phyloP scores from a whole-genome alignment of 1,140 invertebrate species.

The Tenebrio molitor region DNA sequence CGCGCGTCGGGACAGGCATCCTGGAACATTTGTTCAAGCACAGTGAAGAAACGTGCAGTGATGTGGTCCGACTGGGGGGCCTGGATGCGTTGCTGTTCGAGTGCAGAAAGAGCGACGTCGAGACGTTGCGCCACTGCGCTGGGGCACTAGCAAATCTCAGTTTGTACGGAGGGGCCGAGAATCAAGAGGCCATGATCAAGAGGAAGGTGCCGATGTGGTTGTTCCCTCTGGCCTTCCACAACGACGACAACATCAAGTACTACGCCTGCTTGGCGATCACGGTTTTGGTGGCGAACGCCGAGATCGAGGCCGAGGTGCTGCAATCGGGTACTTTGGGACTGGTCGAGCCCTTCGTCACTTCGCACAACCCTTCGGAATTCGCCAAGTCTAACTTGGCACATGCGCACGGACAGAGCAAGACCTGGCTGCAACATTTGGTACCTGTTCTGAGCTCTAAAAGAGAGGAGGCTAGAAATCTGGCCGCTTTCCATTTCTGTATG shows the following conservation, averaged over 20 bases:
- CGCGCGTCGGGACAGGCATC: slow-evolving; percentile 93
- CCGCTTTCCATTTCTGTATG: slow-evolving; percentile 99
- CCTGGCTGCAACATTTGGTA: slow-evolving; percentile 94
- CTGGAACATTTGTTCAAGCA: slow-evolving; percentile 98
- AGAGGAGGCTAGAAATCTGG: slow-evolving; percentile 95
- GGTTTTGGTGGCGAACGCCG: slow-evolving; percentile 96
- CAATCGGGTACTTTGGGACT: slow-evolving; percentile 95
- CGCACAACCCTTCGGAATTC: slow-evolving; percentile 95
- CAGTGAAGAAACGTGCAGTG: slow-evolving; percentile 94
- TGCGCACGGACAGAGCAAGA: slow-evolving; percentile 95
- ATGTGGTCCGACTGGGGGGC: slow-evolving; percentile 89
- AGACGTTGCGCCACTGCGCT: slow-evolving; percentile 94
- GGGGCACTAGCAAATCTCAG: slow-evolving; percentile 96
- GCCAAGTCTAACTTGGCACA: slow-evolving; percentile 93
- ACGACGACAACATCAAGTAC: slow-evolving; percentile 97
- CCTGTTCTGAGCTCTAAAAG: slow-evolving; percentile 96
- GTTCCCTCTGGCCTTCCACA: slow-evolving; percentile 96
- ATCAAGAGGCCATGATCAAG: slow-evolving; percentile 98
- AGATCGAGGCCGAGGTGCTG: slow-evolving; percentile 96
- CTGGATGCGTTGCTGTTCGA: slow-evolving; percentile 94
- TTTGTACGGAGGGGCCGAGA: slow-evolving; percentile 95
- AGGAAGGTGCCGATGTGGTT: slow-evolving; percentile 97
- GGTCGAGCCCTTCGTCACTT: slow-evolving; percentile 96
- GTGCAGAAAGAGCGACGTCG: slow-evolving; percentile 93
- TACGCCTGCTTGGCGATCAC: slow-evolving; percentile 98